A percentile compares a stretch with the other conserved stretches of the same genome.
These are phyloP conservation scores for Cranoglanis bouderius DNA, from an alignment of 2,113 vertebrate species.

Conservation along the genomic window DNA sequence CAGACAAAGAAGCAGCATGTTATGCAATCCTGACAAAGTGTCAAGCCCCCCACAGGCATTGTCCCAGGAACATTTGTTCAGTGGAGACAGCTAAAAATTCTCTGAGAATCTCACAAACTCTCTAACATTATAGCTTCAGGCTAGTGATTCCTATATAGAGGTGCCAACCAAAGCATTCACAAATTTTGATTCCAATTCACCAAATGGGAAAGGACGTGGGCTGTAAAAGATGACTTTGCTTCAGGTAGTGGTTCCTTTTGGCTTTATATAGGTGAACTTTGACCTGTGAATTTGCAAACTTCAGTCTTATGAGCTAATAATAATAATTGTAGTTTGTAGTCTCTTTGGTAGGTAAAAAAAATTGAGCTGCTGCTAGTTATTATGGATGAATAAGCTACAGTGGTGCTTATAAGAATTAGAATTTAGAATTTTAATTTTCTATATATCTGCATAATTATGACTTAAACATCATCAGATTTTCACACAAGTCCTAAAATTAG, in stretches of 20 bases:
- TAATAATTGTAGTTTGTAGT: neutral
- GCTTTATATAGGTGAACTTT: neutral
- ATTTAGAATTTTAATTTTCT: no score
- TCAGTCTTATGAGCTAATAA: neutral
- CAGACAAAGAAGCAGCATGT: neutral
- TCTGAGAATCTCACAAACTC: neutral
- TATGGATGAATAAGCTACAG: neutral
- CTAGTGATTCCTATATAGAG: neutral
- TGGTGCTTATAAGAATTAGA: no score
- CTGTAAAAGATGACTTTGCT: neutral
- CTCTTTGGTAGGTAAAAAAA: neutral
- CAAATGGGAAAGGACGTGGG: neutral
- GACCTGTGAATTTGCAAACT: neutral
- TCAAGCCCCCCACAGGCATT: neutral
- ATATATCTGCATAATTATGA: no score
- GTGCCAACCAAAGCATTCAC: neutral
- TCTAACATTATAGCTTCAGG: neutral
- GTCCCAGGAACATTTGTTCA: neutral
- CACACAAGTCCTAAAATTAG: no score
- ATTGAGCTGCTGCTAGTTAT: neutral
- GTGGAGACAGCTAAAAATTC: neutral
- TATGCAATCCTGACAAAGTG: conserved; percentile 15
- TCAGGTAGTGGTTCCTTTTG: neutral
- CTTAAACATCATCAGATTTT: no score
- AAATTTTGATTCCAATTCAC: neutral